Base-by-base conservation (phyloP, 30 jellyfish, hydroid and myxozoan species). In the Pseudorhiza aurosa region DNA sequence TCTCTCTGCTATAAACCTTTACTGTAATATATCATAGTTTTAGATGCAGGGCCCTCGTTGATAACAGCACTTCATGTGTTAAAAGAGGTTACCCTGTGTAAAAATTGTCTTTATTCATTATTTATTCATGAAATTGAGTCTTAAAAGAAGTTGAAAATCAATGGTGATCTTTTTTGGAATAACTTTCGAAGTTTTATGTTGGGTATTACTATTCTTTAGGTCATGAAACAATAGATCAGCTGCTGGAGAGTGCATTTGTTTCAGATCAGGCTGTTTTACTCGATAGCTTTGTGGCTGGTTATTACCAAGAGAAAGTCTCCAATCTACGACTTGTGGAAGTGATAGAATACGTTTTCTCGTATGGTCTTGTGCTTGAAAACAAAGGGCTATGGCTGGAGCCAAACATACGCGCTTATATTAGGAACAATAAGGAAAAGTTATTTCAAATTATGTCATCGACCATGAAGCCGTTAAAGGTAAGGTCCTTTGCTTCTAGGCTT, bases 251-350 rank as follows among this genome's bases (percentile, higher is more conserved):
- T 28, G 81, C 81, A 1, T 32, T 31, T 17, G 39, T 70, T 0
- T 18, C 18, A 31, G 51, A n/a, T 36, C 82, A 72, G 14, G 95
- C 87, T 8, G 82, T 86, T 15, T 46, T 84, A 33, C 58, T 84
- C 51, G 95, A 84, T 33, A 68, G 87, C 62, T 84, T 53, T 49
- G 83, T 84, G 6, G 95, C 86, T n/a, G 95, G 95, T 0, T 53
- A 58, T 73, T 72, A 70, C 56, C 95, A 84, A 84, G 83, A 71
- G 25, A 70, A 45, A 28, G 55, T 84, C 51, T 30, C 56, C 1
- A 35, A 30, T 0, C 62, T 55, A 22, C 33, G 95, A 35, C 37
- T 84, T 49, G 87, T 68, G 46, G 95, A 84, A 25, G 76, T 84
- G 8, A 72, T 84, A 17, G 95, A 84, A 31, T 63, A 84, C 22